Conservation (phyloP, 2,113 vertebrate species). For the Psephotus haematonotus region DNA sequence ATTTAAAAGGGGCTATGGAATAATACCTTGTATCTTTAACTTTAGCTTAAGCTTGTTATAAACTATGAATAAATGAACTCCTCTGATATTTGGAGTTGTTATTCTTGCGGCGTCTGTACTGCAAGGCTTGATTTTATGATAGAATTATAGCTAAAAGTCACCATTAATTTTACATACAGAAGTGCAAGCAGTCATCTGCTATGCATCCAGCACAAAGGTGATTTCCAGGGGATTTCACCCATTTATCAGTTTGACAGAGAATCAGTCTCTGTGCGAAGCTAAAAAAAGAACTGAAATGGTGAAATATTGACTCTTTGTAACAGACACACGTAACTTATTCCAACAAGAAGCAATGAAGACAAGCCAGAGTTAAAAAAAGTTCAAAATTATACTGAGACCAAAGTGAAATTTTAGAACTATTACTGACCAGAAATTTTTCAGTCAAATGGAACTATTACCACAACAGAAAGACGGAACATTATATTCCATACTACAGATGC, state of each 20-base stretch:
- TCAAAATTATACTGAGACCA: not conserved
- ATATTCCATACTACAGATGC: not conserved
- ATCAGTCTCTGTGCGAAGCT: not conserved
- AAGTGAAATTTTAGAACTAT: not conserved
- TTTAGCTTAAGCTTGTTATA: not conserved
- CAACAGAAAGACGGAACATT: not conserved
- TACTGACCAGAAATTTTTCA: not conserved
- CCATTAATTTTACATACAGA: not conserved
- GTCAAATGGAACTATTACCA: not conserved
- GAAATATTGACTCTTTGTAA: not conserved
- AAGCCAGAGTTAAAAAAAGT: not conserved
- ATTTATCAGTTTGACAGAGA: not conserved
- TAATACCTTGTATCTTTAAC: not conserved
- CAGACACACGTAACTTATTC: not conserved
- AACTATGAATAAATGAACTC: not conserved
- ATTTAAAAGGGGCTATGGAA: not conserved
- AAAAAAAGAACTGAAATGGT: not conserved
- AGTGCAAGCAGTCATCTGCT: not conserved
- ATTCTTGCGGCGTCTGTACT: accelerated
- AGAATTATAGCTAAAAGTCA: not conserved
- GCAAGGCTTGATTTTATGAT: not conserved
- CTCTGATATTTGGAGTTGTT: accelerated
- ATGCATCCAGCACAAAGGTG: not conserved
- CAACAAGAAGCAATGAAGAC: not conserved
- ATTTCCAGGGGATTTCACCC: not conserved